These are phyloP conservation scores for Cichladusa arquata DNA, from an alignment of 2,113 vertebrate species.

Conservation along the genomic window DNA sequence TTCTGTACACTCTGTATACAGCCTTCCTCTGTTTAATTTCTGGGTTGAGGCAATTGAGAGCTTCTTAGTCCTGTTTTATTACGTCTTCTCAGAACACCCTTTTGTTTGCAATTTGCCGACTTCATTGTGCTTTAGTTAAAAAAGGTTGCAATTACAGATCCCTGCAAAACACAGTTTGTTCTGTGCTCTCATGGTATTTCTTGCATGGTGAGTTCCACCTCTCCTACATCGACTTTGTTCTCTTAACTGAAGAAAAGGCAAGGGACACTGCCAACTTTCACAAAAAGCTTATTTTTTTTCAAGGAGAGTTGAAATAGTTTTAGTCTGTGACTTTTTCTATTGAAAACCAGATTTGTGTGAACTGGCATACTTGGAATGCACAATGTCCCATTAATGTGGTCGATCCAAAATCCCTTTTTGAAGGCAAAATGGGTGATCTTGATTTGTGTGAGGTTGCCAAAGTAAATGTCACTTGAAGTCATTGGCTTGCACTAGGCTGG, in stretches of 20 bases:
- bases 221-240: not conserved
- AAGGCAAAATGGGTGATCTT: slow-evolving; percentile 4
- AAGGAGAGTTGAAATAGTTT: not conserved
- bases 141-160: not conserved
- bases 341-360: slow-evolving; percentile 25
- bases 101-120: not conserved
- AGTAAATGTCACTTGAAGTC: slow-evolving; percentile 25
- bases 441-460: not conserved
- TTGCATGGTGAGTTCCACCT: not conserved
- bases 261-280: not conserved
- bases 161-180: not conserved
- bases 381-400: not conserved
- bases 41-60: not conserved
- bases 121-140: not conserved
- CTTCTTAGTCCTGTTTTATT: not conserved
- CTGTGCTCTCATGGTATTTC: not conserved
- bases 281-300: not conserved
- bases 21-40: not conserved
- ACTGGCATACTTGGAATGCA: not conserved
- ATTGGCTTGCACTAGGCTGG: slow-evolving; percentile 11
- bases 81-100: not conserved
- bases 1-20: not conserved
- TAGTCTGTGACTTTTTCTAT: not conserved
- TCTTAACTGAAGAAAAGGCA: not conserved
- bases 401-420: not conserved